These are phyloP conservation scores for Lineus longissimus DNA, from an alignment of 1,140 invertebrate species.

Conservation along the genomic window DNA sequence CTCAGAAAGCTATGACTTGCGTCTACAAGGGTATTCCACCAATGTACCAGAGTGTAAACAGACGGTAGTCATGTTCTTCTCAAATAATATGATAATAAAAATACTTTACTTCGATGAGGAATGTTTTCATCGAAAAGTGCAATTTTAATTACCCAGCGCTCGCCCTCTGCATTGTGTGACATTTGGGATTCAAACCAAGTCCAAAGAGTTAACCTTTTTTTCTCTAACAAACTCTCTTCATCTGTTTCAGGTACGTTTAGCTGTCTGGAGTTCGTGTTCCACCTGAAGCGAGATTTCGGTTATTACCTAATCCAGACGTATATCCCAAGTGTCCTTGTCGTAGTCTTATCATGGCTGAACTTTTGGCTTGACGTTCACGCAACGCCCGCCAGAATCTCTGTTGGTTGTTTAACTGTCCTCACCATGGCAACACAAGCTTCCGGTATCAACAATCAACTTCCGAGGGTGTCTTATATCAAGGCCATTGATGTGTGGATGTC, in stretches of 20 bases:
- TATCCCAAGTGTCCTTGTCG: slow-evolving; percentile 85
- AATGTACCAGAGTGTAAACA: too few relatives aligned
- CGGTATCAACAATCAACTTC: slow-evolving; percentile 54
- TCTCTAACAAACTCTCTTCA: too few relatives aligned
- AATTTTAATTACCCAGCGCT: too few relatives aligned
- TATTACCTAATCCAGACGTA: slow-evolving; percentile 90
- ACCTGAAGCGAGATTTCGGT: slow-evolving; percentile 80
- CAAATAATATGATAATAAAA: too few relatives aligned
- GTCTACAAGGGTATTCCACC: too few relatives aligned
- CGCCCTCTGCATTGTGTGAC: too few relatives aligned
- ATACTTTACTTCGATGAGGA: too few relatives aligned
- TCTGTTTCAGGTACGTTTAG: slow-evolving; percentile 50
- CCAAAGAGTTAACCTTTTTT: too few relatives aligned
- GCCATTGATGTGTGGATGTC: slow-evolving; percentile 85
- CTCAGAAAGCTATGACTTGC: too few relatives aligned
- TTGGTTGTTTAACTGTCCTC: slow-evolving; percentile 59
- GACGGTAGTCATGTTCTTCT: too few relatives aligned
- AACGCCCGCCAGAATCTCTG: slow-evolving; percentile 57
- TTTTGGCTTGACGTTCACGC: slow-evolving; percentile 73
- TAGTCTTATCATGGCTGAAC: slow-evolving; percentile 89
- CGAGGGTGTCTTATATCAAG: slow-evolving; percentile 70
- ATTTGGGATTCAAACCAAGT: too few relatives aligned
- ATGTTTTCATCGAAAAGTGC: too few relatives aligned
- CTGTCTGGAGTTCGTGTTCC: slow-evolving; percentile 76
- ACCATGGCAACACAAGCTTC: slow-evolving; percentile 60